A percentile compares a stretch with the other conserved stretches of the same genome.
These are phyloP conservation scores for Sinosuthora webbiana DNA, from an alignment of 2,113 vertebrate genomes.

Conservation along the genomic window DNA sequence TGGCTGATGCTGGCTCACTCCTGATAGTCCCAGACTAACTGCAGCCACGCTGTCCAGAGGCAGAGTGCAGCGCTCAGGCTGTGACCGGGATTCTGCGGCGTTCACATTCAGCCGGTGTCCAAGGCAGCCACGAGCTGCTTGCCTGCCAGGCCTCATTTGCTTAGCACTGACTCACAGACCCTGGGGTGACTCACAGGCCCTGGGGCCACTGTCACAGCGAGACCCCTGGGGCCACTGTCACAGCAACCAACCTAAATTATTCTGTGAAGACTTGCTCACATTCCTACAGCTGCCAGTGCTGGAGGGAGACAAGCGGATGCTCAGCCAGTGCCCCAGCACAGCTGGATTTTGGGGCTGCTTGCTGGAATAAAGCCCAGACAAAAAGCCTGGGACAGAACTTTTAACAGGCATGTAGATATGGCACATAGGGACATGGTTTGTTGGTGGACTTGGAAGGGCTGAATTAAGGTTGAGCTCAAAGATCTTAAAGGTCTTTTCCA, in stretches of 20 bases:
- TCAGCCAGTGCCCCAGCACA: accelerated
- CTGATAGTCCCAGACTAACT: background rate
- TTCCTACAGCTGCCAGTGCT: background rate
- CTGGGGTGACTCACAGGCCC: background rate
- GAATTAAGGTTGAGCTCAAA: background rate
- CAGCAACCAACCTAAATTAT: background rate
- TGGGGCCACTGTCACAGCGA: background rate
- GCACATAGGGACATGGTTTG: background rate
- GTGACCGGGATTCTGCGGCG: too few relatives aligned
- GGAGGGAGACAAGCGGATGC: background rate
- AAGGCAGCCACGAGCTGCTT: background rate
- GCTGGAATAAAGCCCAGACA: background rate
- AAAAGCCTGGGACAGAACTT: background rate
- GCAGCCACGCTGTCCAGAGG: background rate
- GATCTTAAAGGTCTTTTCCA: background rate
- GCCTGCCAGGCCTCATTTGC: background rate
- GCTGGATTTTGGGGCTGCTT: background rate
- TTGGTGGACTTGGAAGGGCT: background rate
- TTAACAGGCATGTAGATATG: background rate
- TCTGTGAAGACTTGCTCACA: background rate
- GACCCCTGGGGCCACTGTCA: background rate
- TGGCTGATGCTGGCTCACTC: background rate
- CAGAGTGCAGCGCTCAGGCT: accelerated
- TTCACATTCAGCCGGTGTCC: background rate
- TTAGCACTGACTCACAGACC: background rate